Base-by-base conservation (phyloP, 2,113 vertebrate species). In the Axis porcinus region DNA sequence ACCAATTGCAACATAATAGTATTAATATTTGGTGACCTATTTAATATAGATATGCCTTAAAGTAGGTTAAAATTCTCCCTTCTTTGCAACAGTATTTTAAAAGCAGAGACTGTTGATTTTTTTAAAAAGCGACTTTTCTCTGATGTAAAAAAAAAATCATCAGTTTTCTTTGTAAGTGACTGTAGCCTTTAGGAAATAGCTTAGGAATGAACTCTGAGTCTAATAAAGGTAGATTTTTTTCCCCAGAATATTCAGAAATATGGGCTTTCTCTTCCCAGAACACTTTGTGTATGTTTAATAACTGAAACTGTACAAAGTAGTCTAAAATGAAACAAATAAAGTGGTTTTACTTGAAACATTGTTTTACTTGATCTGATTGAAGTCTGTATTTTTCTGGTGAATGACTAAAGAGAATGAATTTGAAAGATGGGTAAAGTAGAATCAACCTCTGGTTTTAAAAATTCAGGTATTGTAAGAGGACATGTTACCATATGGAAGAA, bases 1-100 rank as follows among this genome's bases (percentile, higher is more conserved):
- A 98, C 96, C 95, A 97, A 88, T 91, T 96, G n/a, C 2, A 83
- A 19, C 15, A 97, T 98, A 98, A 96, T 91, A 97, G 93, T 94
- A 95, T 95, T 92, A 97, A 93, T 94, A 95, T 95, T 98, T 95
- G 57, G 64, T 98, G 91, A 78, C 93, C 94, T 98, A 70, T 86
- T 90, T 83, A 98, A 96, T 81, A 78, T 11, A 30, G 89, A 2
- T 23, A 2, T 74, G 25, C 74, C 89, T 95, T 95, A 93, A 87
- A 86, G 28, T 96, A 83, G 57, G 36, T 85, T 95, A 84, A 54
- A 90, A 23, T 97, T 97, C 64, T 76, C 30, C 25, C n/a, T 98
- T 92, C 36, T 55, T 85, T 89, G 40, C 45, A 27, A 94, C 64
- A 45, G 14, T 89, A 92, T 57, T 89, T 95, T 95, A 19, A 50